A percentile compares a stretch with the other conserved stretches of the same genome.
These are phyloP conservation scores for Agrotis ipsilon DNA, from an alignment of 2,888 invertebrate species.

Conservation along the genomic window DNA sequence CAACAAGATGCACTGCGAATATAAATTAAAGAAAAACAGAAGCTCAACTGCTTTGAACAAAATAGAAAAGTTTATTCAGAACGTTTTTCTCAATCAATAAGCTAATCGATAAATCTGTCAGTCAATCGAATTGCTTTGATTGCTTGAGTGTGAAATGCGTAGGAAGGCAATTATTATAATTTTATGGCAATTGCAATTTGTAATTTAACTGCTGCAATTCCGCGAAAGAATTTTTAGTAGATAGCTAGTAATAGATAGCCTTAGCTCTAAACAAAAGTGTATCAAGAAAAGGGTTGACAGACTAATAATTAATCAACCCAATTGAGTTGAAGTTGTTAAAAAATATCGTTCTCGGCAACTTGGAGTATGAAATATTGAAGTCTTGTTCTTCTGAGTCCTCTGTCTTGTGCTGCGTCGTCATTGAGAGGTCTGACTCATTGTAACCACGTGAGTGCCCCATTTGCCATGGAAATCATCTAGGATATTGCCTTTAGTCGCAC, in stretches of 20 bases:
- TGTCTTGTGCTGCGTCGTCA: conserved; percentile 17
- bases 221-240: not conserved
- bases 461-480: conserved; percentile 61
- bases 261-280: not conserved
- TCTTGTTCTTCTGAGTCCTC: conserved; percentile 28
- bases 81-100: conserved; percentile 3
- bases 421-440: conserved; percentile 59
- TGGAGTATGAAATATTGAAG: no score
- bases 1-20: conserved; percentile 64
- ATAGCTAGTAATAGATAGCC: no score
- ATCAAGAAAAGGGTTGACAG: not conserved
- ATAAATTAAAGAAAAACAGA: conserved; percentile 29
- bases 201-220: conserved; percentile 1
- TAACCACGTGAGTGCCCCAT: conserved; percentile 52
- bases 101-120: conserved; percentile 25
- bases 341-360: not conserved
- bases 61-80: conserved; percentile 1
- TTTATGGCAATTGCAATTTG: not conserved
- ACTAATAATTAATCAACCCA: not conserved
- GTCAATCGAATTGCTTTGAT: conserved; percentile 16
- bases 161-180: conserved; percentile 14
- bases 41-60: conserved; percentile 19
- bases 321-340: not conserved
- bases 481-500: conserved; percentile 49
- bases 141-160: conserved; percentile 10